Evolutionary conservation across 2,888 invertebrate genomes (phyloP), one percentile per base, ranked within the genome.

Genomic region (Sepioteuthis lessoniana): DNA sequence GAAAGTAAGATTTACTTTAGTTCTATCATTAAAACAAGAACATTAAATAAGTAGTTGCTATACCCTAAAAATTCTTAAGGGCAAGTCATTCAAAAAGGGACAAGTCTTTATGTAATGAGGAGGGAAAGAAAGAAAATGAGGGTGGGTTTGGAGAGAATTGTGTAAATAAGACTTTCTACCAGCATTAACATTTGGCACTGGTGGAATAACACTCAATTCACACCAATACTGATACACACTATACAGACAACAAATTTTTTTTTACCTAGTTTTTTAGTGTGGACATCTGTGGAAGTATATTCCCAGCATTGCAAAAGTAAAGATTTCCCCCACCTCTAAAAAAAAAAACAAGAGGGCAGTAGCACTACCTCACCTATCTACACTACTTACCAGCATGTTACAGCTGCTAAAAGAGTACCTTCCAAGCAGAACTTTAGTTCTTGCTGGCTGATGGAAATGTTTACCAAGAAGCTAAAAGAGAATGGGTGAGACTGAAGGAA

Each of bases 341-440:
- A 76, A 31, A 76, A 60, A 10, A 76, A 76, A 76, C 31, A 76
- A n/a, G 0, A 0, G 21, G n/a, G 55, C 21, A 13, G n/a, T 13
- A 76, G n/a, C 35, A 76, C 16, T 76, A 76, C 76, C 76, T 76
- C n/a, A 16, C 76, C 76, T n/a, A 16, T n/a, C n/a, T n/a, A 76
- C 60, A 25, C 31, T 60, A 60, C 76, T 76, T 76, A 76, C 76
- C 76, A 76, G 76, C 76, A 76, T 76, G n/a, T 76, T 76, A 76
- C n/a, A 16, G 76, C 76, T 76, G 76, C n/a, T n/a, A 76, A 76
- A 76, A 35, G 19, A 76, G 76, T 35, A n/a, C 76, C 76, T 76
- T 76, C 76, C n/a, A n/a, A 76, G n/a, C n/a, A n/a, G 76, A 76
- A 76, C 76, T n/a, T 76, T n/a, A 76, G n/a, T 76, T 76, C 76